Percentiles rank a stretch among this genome's conserved stretches.
These are phyloP conservation scores for Dufourea novaeangliae DNA, from an alignment of 1,140 invertebrate genomes.

Conservation along the genomic window DNA sequence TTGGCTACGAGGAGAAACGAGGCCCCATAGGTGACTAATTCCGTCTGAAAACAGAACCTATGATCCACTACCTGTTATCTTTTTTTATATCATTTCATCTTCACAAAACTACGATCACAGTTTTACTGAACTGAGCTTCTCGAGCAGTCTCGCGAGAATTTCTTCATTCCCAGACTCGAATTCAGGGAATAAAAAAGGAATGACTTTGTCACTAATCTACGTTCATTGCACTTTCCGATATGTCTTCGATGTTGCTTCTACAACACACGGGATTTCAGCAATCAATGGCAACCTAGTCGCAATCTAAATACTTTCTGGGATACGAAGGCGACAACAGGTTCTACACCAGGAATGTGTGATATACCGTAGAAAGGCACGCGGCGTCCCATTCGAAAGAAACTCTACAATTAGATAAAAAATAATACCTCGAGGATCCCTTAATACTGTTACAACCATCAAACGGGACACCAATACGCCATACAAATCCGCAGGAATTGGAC, in stretches of 20 bases:
- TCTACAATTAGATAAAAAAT: neutral
- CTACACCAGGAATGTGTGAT: slow-evolving; percentile 51
- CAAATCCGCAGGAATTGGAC: neutral
- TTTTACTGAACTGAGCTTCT: slow-evolving; percentile 76
- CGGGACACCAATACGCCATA: neutral
- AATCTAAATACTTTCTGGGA: slow-evolving; percentile 56
- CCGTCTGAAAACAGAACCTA: slow-evolving; percentile 54
- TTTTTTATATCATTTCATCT: slow-evolving; percentile 47
- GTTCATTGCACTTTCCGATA: slow-evolving; percentile 73
- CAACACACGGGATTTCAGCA: slow-evolving; percentile 4
- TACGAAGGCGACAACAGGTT: slow-evolving; percentile 51
- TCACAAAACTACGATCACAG: slow-evolving; percentile 77
- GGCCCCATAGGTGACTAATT: slow-evolving; percentile 75
- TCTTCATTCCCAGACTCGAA: slow-evolving; percentile 60
- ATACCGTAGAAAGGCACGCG: slow-evolving; percentile 5
- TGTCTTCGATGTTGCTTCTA: slow-evolving; percentile 48
- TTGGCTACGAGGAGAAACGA: slow-evolving; percentile 73
- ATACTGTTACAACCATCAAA: neutral
- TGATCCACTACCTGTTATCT: slow-evolving; percentile 59
- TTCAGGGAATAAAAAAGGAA: slow-evolving; percentile 57
- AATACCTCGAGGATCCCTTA: neutral
- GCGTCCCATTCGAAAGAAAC: slow-evolving; percentile 12
- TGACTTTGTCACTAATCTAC: slow-evolving; percentile 68
- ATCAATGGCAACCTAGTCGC: slow-evolving; percentile 27
- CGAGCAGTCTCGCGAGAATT: slow-evolving; percentile 72